These are phyloP conservation scores for Pollenia labialis DNA, from an alignment of 2,888 invertebrate genomes.

Conservation along the genomic window DNA sequence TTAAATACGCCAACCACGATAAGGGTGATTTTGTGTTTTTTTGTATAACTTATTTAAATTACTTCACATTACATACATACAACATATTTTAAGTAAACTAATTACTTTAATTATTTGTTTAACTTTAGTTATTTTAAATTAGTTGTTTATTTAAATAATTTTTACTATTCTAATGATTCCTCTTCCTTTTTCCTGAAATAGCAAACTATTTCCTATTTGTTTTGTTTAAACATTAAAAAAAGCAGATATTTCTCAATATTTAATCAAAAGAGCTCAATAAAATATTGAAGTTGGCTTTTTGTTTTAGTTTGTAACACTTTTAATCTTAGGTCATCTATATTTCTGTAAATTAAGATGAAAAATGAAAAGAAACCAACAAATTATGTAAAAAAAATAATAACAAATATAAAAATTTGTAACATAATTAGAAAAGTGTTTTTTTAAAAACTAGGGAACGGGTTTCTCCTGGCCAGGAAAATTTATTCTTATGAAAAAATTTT, in stretches of 20 bases:
- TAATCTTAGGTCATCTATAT: constrained; percentile 36
- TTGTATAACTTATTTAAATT: background rate
- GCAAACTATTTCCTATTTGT: constrained; percentile 2
- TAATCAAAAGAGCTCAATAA: constrained; percentile 29
- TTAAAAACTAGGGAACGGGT: background rate
- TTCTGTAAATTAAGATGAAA: constrained; percentile 48
- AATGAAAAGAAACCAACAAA: constrained; percentile 41
- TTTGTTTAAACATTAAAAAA: constrained; percentile 27
- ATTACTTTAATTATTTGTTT: constrained; percentile 35
- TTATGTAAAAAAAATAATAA: constrained; percentile 45
- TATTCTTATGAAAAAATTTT: no score
- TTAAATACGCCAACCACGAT: no score
- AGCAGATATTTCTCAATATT: constrained; percentile 36
- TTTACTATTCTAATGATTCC: constrained; percentile 9
- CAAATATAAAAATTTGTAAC: constrained; percentile 65
- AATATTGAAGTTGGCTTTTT: constrained; percentile 39
- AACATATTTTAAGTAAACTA: constrained; percentile 47
- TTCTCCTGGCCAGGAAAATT: no score
- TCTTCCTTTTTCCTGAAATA: background rate
- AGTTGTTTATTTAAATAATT: constrained; percentile 3
- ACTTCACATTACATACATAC: background rate
- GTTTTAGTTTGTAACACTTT: constrained; percentile 51
- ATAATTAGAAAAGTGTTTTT: constrained; percentile 16
- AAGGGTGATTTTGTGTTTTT: constrained; percentile 32
- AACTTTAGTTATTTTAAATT: constrained; percentile 31